phyloP scores from a whole-genome alignment of 2,113 vertebrate genomes.

The Caloenas nicobarica region DNA sequence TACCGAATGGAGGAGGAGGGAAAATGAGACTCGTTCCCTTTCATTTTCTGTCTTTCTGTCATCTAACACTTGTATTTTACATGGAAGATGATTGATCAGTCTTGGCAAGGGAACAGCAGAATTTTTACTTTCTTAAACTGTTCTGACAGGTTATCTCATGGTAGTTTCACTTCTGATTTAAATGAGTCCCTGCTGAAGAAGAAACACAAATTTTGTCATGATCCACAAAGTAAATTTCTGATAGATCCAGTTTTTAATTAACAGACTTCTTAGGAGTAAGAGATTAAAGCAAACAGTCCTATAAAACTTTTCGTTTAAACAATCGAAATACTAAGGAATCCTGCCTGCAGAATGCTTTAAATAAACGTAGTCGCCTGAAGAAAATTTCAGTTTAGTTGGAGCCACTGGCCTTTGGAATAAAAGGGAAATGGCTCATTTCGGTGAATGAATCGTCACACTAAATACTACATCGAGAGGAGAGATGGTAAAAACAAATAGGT shows the following conservation, averaged over 20 bases:
- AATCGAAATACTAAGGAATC: not conserved
- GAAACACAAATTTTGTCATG: not conserved
- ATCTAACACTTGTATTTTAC: not conserved
- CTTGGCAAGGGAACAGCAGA: not conserved
- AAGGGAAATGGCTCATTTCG: not conserved
- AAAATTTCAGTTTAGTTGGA: not conserved
- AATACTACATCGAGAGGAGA: not conserved
- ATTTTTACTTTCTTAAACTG: not conserved
- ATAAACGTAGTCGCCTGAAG: not conserved
- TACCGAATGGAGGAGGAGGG: not conserved
- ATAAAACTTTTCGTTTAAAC: not conserved
- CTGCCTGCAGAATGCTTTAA: not conserved
- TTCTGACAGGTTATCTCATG: not conserved
- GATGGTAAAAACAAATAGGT: not conserved
- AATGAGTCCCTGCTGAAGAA: not conserved
- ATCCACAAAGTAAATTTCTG: not conserved
- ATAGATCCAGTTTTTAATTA: not conserved
- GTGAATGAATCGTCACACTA: not conserved
- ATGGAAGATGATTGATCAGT: not conserved
- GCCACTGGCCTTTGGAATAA: not conserved
- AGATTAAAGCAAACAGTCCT: not conserved
- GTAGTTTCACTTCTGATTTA: not conserved
- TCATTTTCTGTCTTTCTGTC: not conserved
- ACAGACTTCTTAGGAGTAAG: not conserved
- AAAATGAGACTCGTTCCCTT: not conserved